Base-by-base conservation (phyloP, 2,888 invertebrate species). In the Entomobrya multifasciata region DNA sequence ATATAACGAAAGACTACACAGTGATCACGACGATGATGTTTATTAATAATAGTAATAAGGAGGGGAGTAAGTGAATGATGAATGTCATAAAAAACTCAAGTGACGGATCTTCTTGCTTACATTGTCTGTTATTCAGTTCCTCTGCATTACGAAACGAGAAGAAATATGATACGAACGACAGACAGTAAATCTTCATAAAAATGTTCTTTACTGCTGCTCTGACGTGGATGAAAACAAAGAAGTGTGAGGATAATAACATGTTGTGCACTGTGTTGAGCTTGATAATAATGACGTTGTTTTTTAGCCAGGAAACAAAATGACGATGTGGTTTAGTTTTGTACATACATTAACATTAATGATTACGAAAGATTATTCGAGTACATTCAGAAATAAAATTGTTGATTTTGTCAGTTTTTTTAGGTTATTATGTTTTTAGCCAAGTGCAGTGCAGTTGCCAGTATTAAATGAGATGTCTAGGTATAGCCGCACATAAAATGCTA, bases 41-140 rank as follows among this genome's bases (percentile, higher is more conserved):
- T 74, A 74, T 27, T 79, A 79, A 74, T 74, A 74, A 74, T 74
- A 74, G 74, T 74, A 74, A 55, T 74, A 74, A 74, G 74, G 55
- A 65, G 60, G 65, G 49, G 79, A 65, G 47, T 79, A 79, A 65
- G 79, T 65, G 65, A 79, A 79, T 65, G 62, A 79, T 79, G 52
- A 65, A 79, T 79, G 60, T 78, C 62, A 74, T 74, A 57, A 62
- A 78, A 57, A 62, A 62, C 65, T 79, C 79, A 79, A 79, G 79
- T 79, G 79, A 79, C 79, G 79, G 79, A 79, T 62, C 79, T 65
- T 17, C 49, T 65, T 65, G 62, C 55, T 30, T 55, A 52, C 36
- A 17, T 17, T 55, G 55, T 74, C 74, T 72, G 22, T 17, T 67
- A 17, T 5, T 20, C 36, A 25, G 13, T 74, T 47, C 22, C 25